A percentile compares a stretch with the other conserved stretches of the same genome.
These are phyloP conservation scores for Zootermopsis nevadensis DNA, from an alignment of 2,888 invertebrate genomes.

Conservation along the genomic window DNA sequence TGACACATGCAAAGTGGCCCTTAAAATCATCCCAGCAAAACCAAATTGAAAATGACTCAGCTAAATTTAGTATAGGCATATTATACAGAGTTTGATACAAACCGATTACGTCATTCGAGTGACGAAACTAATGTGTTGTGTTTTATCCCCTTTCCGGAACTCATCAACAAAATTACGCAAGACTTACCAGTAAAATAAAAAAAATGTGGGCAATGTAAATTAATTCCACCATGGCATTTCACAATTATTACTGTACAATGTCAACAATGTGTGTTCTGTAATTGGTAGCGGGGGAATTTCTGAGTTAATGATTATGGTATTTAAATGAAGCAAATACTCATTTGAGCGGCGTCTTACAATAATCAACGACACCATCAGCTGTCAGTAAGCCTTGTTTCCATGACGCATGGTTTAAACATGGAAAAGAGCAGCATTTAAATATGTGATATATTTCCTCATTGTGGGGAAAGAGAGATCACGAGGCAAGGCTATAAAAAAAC, in stretches of 20 bases:
- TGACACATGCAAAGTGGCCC: no score
- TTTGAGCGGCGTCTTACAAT: slow-evolving; percentile 20
- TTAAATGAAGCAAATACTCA: slow-evolving; percentile 24
- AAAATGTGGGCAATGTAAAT: background rate
- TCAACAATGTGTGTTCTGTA: slow-evolving; percentile 3
- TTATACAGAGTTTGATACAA: no score
- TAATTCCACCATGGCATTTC: background rate
- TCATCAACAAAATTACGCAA: no score
- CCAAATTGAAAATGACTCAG: no score
- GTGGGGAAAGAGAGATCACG: slow-evolving; percentile 9
- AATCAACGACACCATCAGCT: slow-evolving; percentile 36
- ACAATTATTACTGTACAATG: background rate
- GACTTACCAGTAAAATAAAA: no score
- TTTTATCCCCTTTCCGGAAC: no score
- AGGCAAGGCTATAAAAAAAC: slow-evolving; percentile 33
- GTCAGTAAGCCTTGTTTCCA: slow-evolving; percentile 23
- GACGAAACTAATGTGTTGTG: no score
- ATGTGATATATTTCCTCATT: slow-evolving; percentile 43
- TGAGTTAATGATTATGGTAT: slow-evolving; percentile 18
- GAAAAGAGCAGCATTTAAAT: slow-evolving; percentile 38
- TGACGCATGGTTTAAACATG: background rate
- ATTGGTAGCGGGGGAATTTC: background rate
- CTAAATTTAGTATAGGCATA: no score
- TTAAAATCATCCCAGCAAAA: no score
- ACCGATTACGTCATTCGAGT: no score